A percentile compares a stretch with the other conserved stretches of the same genome.
Evolutionary conservation across 2,113 vertebrate species (phyloP).

Genomic region (Myiagra hebetior): DNA sequence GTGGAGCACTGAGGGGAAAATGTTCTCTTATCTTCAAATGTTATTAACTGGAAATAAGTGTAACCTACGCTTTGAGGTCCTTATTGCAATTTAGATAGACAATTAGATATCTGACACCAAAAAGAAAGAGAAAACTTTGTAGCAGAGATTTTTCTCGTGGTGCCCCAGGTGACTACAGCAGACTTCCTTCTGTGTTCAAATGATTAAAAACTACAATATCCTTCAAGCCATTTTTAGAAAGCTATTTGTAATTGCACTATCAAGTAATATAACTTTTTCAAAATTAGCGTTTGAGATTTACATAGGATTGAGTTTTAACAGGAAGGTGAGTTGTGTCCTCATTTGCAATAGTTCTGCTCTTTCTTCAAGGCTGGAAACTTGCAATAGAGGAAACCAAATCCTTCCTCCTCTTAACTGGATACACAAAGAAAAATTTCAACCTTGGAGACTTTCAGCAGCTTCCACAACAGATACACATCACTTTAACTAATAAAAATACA

Average conservation of each 20-base stretch:
- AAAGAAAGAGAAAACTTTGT: slow-evolving; percentile 16
- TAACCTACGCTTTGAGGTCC: slow-evolving; percentile 24
- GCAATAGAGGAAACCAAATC: neutral
- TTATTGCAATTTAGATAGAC: slow-evolving; percentile 61
- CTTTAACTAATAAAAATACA: neutral
- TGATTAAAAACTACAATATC: slow-evolving; percentile 59
- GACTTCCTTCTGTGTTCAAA: slow-evolving; percentile 9
- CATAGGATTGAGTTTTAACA: neutral
- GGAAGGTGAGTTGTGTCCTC: neutral
- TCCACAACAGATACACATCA: neutral
- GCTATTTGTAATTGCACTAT: slow-evolving; percentile 40
- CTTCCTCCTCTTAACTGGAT: neutral
- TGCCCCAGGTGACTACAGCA: slow-evolving; percentile 19
- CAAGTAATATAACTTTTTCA: slow-evolving; percentile 12
- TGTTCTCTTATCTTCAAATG: slow-evolving; percentile 10
- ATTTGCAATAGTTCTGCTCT: neutral
- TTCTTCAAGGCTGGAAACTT: neutral
- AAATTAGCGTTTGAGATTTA: slow-evolving; percentile 33
- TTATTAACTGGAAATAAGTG: slow-evolving; percentile 40
- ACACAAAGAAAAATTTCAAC: neutral
- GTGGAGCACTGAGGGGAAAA: neutral
- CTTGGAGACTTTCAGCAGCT: neutral
- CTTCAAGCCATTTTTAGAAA: slow-evolving; percentile 40
- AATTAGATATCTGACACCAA: slow-evolving; percentile 34
- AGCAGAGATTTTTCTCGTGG: slow-evolving; percentile 11